Evolutionary conservation across 2,113 vertebrate species (phyloP).

Genomic region (Hiodon tergisus): DNA sequence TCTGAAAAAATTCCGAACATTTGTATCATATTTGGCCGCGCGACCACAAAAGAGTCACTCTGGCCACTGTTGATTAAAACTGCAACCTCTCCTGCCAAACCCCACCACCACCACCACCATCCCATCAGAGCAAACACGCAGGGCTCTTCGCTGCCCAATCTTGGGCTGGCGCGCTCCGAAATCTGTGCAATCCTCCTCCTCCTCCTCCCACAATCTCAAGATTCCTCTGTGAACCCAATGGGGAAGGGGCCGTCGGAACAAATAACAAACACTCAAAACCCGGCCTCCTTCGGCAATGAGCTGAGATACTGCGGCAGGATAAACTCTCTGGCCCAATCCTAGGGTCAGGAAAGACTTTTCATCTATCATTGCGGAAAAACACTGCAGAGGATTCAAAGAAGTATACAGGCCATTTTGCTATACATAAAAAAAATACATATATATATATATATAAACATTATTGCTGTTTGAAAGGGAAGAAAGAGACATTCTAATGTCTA

Average conservation of each 20-base stretch:
- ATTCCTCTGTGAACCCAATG: constrained; percentile 70
- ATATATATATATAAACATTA: no score
- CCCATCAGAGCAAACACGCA: no score
- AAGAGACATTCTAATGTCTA: no score
- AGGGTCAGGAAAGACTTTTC: background rate
- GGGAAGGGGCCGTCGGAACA: constrained; percentile 82
- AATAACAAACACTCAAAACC: constrained; percentile 5
- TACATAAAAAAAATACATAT: no score
- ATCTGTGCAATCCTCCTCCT: constrained; percentile 14
- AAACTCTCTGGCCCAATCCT: background rate
- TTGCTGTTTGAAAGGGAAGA: no score
- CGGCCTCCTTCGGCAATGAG: constrained; percentile 9
- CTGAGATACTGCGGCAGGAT: constrained; percentile 7
- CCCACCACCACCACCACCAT: background rate
- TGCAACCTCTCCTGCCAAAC: background rate
- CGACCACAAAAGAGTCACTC: constrained; percentile 57
- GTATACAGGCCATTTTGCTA: no score
- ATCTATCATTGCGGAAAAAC: background rate
- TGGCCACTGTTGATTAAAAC: background rate
- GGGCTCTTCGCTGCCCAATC: constrained; percentile 2
- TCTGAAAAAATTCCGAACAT: constrained; percentile 76
- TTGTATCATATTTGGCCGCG: constrained; percentile 83
- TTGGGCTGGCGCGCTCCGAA: background rate
- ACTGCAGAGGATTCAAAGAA: no score
- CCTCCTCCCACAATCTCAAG: constrained; percentile 54